phyloP scores from a whole-genome alignment of 1,140 invertebrate genomes.

The Apis dorsata region DNA sequence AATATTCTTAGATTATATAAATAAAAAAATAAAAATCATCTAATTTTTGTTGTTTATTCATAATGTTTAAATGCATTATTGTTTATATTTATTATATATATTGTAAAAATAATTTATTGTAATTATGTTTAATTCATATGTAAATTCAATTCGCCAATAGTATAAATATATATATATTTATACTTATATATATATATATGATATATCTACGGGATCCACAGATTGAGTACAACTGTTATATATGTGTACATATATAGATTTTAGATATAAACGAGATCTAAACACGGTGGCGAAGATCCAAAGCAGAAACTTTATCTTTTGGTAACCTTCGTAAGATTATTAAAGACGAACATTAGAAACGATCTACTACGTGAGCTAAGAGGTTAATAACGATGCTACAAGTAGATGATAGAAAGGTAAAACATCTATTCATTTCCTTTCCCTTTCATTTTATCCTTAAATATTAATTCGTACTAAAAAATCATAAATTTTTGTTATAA shows the following conservation, averaged over 20 bases:
- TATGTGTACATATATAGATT: background rate
- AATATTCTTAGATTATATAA: constrained; percentile 1
- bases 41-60: background rate
- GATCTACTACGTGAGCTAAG: background rate
- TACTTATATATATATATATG: background rate
- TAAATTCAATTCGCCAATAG: background rate
- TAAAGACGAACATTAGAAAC: constrained; percentile 20
- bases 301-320: constrained; percentile 11
- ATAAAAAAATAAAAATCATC: background rate
- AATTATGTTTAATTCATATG: background rate
- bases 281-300: constrained; percentile 37
- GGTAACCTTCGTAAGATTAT: constrained; percentile 37
- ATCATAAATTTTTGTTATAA: background rate
- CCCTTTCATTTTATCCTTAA: background rate
- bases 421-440: background rate
- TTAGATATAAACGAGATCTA: constrained; percentile 5
- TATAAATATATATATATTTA: background rate
- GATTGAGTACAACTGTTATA: constrained; percentile 38
- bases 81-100: background rate
- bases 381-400: constrained; percentile 55
- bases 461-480: background rate
- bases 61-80: background rate
- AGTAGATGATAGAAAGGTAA: constrained; percentile 65
- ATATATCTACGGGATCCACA: background rate
- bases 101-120: too few relatives aligned